Base-by-base conservation (phyloP, 2,797 vertebrate genomes). In the Phrynocephalus forsythii region DNA sequence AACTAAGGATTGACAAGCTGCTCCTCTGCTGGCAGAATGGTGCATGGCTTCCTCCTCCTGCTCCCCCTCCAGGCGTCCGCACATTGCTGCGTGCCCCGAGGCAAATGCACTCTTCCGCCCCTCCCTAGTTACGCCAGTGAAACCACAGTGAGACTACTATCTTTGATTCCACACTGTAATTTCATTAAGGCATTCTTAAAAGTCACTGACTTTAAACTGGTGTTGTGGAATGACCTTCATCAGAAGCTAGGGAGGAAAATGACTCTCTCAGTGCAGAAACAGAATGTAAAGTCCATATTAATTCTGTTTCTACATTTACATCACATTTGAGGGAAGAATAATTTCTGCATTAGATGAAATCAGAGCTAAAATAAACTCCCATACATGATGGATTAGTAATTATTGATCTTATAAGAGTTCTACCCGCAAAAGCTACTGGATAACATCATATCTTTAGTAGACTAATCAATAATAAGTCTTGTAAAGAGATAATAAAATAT, bases 401-500 rank as follows among this genome's bases (percentile, higher is more conserved):
- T 60, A 86, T n/a, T 22, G 68, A 71, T 80, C 1, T 71, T 79
- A 22, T 1, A 28, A 80, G 67, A 5, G 16, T 60, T 63, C n/a
- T 60, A 24, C 38, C 44, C 0, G 26, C 68, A 63, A 80, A 79
- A 80, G 28, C 38, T n/a, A 56, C 30, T 44, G 18, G 48, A 71
- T 48, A 56, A 72, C 38, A 33, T n/a, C 85, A 60, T 33, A 22
- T 69, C 22, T 69, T 60, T 79, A 60, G 69, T 69, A 79, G 48
- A 4, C 66, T 50, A 71, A 71, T 79, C 76, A 86, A 79, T 72
- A 86, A 72, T 16, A 79, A 60, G 15, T 15, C 67, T 71, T 79
- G n/a, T 22, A 86, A 71, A 79, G 30, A 60, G 67, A 72, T 79
- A 48, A 71, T 50, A 44, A 60, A 52, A 68, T 1, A 80, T 72